A percentile compares a stretch with the other conserved stretches of the same genome.
Evolutionary conservation across 2,888 invertebrate genomes (phyloP).

Genomic region (Drosophila kuntzei): DNA sequence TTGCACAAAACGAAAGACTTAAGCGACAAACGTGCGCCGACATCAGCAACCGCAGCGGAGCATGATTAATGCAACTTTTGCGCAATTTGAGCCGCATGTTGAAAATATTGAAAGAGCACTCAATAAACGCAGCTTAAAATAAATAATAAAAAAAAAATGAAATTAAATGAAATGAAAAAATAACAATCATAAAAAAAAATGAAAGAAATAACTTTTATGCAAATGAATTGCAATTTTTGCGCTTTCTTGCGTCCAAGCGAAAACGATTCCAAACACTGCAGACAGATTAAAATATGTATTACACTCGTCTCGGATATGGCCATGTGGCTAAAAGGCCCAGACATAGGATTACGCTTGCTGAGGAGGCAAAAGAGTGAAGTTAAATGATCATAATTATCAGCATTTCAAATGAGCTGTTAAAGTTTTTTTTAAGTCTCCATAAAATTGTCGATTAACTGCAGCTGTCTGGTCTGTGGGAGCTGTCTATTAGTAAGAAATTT

Average conservation of each 20-base stretch:
- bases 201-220: conserved; percentile 53
- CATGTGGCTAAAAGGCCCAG: conserved; percentile 3
- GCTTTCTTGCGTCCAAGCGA: conserved; percentile 52
- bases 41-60: conserved; percentile 14
- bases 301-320: conserved; percentile 6
- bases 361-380: conserved; percentile 3
- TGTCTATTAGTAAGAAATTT: not conserved
- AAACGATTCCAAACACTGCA: conserved; percentile 7
- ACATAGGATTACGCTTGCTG: conserved; percentile 7
- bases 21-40: conserved; percentile 62
- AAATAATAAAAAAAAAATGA: conserved; percentile 1
- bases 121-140: conserved; percentile 35
- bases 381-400: conserved; percentile 14
- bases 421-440: not conserved
- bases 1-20: conserved; percentile 70
- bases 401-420: conserved; percentile 16
- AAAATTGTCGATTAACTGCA: conserved; percentile 2
- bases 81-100: conserved; percentile 67
- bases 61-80: conserved; percentile 74
- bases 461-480: not conserved
- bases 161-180: conserved; percentile 6
- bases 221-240: conserved; percentile 75
- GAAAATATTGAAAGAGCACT: conserved; percentile 56
- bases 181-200: conserved; percentile 26
- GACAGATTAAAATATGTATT: conserved; percentile 19